These are phyloP conservation scores for Polypedilum vanderplanki DNA, from an alignment of 1,140 invertebrate species.

Conservation along the genomic window DNA sequence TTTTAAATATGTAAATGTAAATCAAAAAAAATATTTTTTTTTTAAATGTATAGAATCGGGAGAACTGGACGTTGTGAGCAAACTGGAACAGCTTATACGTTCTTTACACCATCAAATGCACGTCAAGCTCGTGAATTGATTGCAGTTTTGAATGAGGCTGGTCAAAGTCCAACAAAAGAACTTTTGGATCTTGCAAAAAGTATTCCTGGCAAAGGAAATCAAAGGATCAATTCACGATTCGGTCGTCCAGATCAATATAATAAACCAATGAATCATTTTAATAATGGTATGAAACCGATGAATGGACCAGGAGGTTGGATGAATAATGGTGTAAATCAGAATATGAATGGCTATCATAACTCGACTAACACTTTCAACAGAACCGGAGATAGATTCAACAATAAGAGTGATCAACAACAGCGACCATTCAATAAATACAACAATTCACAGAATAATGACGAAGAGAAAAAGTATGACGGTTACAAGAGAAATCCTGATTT, in stretches of 20 bases:
- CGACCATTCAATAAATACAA: slow-evolving; percentile 20
- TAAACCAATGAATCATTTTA: background rate
- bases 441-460: background rate
- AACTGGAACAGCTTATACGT: slow-evolving; percentile 94
- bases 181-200: slow-evolving; percentile 55
- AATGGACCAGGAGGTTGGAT: background rate
- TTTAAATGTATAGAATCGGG: slow-evolving; percentile 95
- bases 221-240: background rate
- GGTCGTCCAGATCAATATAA: background rate
- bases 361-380: background rate
- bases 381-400: background rate
- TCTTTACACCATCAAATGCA: slow-evolving; percentile 86
- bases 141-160: slow-evolving; percentile 83
- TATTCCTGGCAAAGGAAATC: slow-evolving; percentile 33
- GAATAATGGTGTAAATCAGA: background rate
- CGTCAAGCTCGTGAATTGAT: slow-evolving; percentile 87
- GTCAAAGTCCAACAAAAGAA: slow-evolving; percentile 74
- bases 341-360: background rate
- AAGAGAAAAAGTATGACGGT: slow-evolving; percentile 5
- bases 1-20: too few relatives aligned
- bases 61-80: slow-evolving; percentile 78
- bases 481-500: background rate
- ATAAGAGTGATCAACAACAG: background rate
- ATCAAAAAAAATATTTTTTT: too few relatives aligned
- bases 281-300: background rate